Conservation (phyloP, 2,888 invertebrate species). For the Abscondita cerata region DNA sequence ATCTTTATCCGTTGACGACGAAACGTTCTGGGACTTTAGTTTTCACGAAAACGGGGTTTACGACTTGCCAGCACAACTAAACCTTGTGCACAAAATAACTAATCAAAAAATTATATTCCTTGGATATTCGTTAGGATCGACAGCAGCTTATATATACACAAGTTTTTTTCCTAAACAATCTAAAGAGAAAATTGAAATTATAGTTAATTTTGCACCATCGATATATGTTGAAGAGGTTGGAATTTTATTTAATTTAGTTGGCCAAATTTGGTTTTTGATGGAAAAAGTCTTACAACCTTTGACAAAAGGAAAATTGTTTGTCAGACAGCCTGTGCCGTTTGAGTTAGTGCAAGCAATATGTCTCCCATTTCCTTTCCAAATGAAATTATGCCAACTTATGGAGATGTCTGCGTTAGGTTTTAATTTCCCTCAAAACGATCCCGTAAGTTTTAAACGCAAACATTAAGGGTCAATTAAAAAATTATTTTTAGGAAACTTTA, state of each 20-base stretch:
- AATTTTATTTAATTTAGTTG: slow-evolving; percentile 16
- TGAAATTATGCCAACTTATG: slow-evolving; percentile 3
- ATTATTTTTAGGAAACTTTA: slow-evolving; percentile 7
- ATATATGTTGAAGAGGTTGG: slow-evolving; percentile 59
- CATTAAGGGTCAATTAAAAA: not conserved
- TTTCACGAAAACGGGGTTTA: slow-evolving; percentile 39
- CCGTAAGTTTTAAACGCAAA: not conserved
- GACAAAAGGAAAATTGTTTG: slow-evolving; percentile 3
- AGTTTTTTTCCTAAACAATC: slow-evolving; percentile 71
- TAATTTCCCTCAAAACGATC: slow-evolving; percentile 11
- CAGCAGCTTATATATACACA: slow-evolving; percentile 70
- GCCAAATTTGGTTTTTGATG: not conserved
- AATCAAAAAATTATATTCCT: slow-evolving; percentile 66
- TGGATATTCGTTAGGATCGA: slow-evolving; percentile 87
- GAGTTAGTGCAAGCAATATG: not conserved
- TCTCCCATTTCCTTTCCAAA: slow-evolving; percentile 10
- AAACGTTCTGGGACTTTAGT: slow-evolving; percentile 24
- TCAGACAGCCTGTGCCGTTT: slow-evolving; percentile 3
- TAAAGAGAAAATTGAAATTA: slow-evolving; percentile 67
- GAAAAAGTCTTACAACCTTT: not conserved
- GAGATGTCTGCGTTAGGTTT: slow-evolving; percentile 7
- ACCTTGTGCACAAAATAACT: slow-evolving; percentile 31
- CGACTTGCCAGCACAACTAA: slow-evolving; percentile 34
- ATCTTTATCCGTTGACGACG: not conserved
- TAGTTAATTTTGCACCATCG: slow-evolving; percentile 68